Evolutionary conservation across 2,888 invertebrate species (phyloP).

Genomic region (Pinctada fucata): DNA sequence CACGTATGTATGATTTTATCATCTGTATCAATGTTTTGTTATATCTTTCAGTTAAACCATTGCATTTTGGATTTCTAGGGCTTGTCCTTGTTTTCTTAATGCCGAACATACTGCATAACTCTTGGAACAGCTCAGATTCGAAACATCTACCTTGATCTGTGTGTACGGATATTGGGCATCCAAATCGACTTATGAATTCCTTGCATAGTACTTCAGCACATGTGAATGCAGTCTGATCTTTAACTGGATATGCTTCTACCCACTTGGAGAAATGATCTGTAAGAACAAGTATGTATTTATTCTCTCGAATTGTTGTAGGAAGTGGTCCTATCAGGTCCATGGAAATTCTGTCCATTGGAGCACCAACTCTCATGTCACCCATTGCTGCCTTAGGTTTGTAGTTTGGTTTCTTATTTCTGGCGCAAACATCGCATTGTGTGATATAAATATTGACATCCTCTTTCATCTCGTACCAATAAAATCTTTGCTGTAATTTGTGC

Average conservation of each 20-base stretch:
- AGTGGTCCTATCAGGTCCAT: slow-evolving; percentile 16
- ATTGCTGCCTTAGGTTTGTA: slow-evolving; percentile 29
- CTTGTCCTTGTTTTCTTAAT: no score
- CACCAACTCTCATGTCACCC: slow-evolving; percentile 29
- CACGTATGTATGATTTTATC: slow-evolving; percentile 29
- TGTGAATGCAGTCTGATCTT: no score
- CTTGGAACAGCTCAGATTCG: slow-evolving; percentile 33
- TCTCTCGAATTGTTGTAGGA: slow-evolving; percentile 26
- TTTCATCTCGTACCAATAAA: no score
- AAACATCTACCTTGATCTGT: no score
- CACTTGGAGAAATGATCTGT: slow-evolving; percentile 42
- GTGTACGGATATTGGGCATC: slow-evolving; percentile 30
- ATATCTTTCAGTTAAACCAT: no score
- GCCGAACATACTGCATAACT: slow-evolving; percentile 19
- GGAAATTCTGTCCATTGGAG: slow-evolving; percentile 28
- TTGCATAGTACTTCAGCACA: slow-evolving; percentile 28
- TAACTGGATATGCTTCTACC: slow-evolving; percentile 24
- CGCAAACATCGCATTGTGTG: no score
- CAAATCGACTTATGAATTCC: slow-evolving; percentile 28
- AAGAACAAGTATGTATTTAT: no score
- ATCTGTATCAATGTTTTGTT: slow-evolving; percentile 38
- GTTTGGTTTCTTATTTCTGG: slow-evolving; percentile 21
- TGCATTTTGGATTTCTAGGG: no score
- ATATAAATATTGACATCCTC: no score
- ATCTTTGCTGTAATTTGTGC: no score